Percentiles rank a stretch among this genome's conserved stretches.
Conservation (phyloP, 2,888 invertebrate species). For the Arctia plantaginis region DNA sequence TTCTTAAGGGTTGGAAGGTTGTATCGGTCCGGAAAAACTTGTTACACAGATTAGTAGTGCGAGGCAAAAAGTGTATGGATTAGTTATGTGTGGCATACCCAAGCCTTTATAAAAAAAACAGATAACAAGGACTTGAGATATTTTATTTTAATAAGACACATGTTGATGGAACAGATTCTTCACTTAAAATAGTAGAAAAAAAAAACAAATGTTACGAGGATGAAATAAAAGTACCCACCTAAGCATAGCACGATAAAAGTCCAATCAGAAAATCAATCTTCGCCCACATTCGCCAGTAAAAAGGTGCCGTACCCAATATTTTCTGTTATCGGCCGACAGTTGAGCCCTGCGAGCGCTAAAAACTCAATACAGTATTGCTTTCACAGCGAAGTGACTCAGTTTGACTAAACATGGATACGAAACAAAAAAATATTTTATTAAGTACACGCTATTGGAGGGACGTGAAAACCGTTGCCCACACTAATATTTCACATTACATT, state of each 20-base stretch:
- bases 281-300: constrained; percentile 64
- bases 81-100: too few relatives aligned
- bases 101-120: too few relatives aligned
- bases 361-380: constrained; percentile 86
- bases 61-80: too few relatives aligned
- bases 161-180: not conserved
- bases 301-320: constrained; percentile 81
- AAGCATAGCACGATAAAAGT: constrained; percentile 60
- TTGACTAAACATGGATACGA: constrained; percentile 60
- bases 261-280: constrained; percentile 73
- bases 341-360: constrained; percentile 78
- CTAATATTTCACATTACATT: too few relatives aligned
- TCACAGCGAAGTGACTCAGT: constrained; percentile 78
- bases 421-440: not conserved
- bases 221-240: constrained; percentile 25
- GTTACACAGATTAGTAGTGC: too few relatives aligned
- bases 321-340: constrained; percentile 72
- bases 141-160: too few relatives aligned
- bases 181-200: not conserved
- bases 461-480: too few relatives aligned
- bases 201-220: not conserved
- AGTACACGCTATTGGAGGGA: too few relatives aligned
- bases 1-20: too few relatives aligned
- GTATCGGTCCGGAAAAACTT: too few relatives aligned
- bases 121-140: too few relatives aligned